Evolutionary conservation across 2,797 vertebrate species (phyloP).

Genomic region (Anguilla pacifica): DNA sequence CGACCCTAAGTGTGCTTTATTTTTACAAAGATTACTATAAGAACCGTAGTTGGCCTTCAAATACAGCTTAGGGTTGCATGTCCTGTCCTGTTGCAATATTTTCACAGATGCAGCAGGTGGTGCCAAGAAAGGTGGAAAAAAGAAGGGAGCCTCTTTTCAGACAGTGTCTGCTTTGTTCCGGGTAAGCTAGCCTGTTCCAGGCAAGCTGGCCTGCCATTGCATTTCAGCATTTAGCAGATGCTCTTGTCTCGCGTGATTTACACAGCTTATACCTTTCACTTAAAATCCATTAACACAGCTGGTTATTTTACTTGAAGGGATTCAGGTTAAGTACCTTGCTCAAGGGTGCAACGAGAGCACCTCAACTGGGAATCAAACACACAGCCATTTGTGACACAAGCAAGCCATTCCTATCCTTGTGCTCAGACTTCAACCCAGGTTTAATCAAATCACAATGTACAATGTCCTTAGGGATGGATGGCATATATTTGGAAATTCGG

Average conservation of each 20-base stretch:
- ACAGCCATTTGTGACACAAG: neutral
- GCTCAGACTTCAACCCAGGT: too few species aligned
- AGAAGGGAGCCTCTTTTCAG: conserved; percentile 88
- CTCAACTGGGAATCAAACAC: neutral
- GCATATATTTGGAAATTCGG: neutral
- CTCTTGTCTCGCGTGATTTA: neutral
- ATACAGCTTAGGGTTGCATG: too few species aligned
- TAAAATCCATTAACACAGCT: neutral
- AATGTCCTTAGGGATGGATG: too few species aligned
- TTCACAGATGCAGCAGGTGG: conserved; percentile 43
- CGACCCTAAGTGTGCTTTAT: neutral
- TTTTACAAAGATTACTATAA: neutral
- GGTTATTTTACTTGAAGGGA: neutral
- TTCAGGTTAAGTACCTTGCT: neutral
- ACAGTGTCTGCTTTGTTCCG: conserved; percentile 85
- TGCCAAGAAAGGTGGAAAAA: conserved; percentile 80
- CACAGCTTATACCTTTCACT: neutral
- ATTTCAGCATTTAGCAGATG: neutral
- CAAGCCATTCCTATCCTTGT: too few species aligned
- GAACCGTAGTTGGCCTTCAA: neutral
- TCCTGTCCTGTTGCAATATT: neutral
- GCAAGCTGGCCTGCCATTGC: conserved; percentile 53
- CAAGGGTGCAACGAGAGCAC: neutral
- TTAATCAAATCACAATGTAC: too few species aligned
- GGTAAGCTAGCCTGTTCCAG: conserved; percentile 80